phyloP scores from a whole-genome alignment of 2,113 vertebrate species.

The Meles meles region DNA sequence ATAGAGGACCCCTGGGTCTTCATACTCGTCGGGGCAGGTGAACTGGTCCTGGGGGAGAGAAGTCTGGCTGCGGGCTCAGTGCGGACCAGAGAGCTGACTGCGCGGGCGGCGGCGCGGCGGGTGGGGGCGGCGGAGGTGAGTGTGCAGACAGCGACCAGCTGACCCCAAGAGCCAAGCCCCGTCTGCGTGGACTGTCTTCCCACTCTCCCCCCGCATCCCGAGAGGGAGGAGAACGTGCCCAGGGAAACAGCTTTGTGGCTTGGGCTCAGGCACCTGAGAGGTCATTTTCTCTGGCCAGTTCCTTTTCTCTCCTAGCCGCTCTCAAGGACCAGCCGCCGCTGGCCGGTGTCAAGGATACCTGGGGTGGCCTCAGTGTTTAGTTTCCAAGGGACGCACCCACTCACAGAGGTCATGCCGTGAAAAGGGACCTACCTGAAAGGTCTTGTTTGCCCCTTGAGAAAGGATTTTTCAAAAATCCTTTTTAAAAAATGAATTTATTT shows the following conservation, averaged over 20 bases:
- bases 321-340: rapidly evolving
- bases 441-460: neutral
- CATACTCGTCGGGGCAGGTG: conserved; percentile 96
- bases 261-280: rapidly evolving
- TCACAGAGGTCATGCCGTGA: neutral
- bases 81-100: neutral
- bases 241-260: neutral
- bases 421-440: neutral
- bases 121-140: neutral
- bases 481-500: neutral
- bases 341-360: neutral
- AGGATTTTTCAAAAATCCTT: too few relatives aligned
- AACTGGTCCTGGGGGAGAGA: conserved; percentile 91
- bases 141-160: neutral
- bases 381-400: neutral
- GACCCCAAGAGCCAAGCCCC: neutral
- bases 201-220: too few relatives aligned
- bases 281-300: neutral
- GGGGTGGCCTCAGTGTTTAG: rapidly evolving
- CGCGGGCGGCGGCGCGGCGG: too few relatives aligned
- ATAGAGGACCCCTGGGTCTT: conserved; percentile 91
- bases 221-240: rapidly evolving
- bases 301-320: neutral
- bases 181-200: rapidly evolving
- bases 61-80: rapidly evolving